Conservation (phyloP, 2,888 invertebrate genomes). For the Lymantria monacha region DNA sequence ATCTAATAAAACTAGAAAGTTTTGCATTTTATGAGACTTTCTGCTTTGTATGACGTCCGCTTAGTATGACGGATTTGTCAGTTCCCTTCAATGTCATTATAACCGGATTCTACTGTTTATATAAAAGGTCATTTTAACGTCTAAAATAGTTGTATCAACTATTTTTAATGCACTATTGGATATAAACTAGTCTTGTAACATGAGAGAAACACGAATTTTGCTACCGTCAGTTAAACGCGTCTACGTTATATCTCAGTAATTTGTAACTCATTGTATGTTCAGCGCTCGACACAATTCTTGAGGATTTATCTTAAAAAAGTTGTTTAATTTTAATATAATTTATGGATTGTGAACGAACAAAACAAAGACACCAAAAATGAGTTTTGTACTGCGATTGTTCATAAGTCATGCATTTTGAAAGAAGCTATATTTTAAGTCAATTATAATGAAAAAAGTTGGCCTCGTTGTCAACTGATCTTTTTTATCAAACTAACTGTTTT, state of each 20-base stretch:
- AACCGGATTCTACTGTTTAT: no score
- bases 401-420: conserved; percentile 1
- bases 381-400: conserved; percentile 19
- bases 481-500: conserved; percentile 1
- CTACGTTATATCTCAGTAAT: conserved; percentile 46
- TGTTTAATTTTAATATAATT: conserved; percentile 19
- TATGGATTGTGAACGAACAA: conserved; percentile 13
- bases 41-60: no score
- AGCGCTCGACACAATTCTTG: conserved; percentile 29
- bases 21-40: no score
- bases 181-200: conserved; percentile 6
- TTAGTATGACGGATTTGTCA: no score
- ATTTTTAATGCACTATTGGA: no score
- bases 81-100: no score
- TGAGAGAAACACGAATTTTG: conserved; percentile 29
- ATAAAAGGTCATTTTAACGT: no score
- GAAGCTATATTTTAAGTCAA: not conserved
- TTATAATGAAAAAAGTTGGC: conserved; percentile 5
- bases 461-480: not conserved
- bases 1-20: no score
- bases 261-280: conserved; percentile 56
- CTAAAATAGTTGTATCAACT: no score
- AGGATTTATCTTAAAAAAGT: conserved; percentile 33
- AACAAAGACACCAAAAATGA: conserved; percentile 17
- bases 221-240: conserved; percentile 42